Evolutionary conservation across 2,797 vertebrate genomes (phyloP).

Genomic region (Poecilia wingei): DNA sequence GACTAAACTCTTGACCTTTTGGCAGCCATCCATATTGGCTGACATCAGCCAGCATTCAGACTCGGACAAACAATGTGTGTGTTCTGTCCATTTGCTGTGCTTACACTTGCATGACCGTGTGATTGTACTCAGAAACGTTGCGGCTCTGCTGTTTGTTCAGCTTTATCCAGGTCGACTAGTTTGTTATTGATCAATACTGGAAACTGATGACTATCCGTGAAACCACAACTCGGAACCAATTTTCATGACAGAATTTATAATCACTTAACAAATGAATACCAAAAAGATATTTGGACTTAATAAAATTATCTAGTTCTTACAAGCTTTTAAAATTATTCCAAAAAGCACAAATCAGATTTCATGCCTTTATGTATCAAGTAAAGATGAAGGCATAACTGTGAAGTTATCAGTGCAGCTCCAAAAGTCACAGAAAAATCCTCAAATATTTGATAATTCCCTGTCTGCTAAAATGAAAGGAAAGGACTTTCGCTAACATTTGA

Average conservation of each 20-base stretch:
- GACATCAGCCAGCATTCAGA: constrained; percentile 10
- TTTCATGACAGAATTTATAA: neutral
- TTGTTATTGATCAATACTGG: constrained; percentile 34
- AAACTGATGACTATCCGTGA: constrained; percentile 13
- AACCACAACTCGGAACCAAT: neutral
- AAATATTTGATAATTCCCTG: neutral
- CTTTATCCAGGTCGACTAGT: constrained; percentile 21
- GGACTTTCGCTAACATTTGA: neutral
- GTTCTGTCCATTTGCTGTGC: constrained; percentile 6
- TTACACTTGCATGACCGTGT: constrained; percentile 36
- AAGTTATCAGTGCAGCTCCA: neutral
- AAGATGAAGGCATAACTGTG: neutral
- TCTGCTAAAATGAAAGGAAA: neutral
- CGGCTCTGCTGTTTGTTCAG: constrained; percentile 25
- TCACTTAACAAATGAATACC: neutral
- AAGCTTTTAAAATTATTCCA: neutral
- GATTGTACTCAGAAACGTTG: constrained; percentile 32
- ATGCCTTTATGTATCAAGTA: neutral
- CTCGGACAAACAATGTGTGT: constrained; percentile 11
- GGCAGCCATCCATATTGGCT: constrained; percentile 31
- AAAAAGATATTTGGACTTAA: neutral
- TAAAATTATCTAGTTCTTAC: neutral
- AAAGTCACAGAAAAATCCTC: neutral
- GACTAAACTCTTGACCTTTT: constrained; percentile 41
- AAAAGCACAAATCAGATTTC: neutral